These are phyloP conservation scores for Drosophila virilis DNA, from an alignment of 1,140 invertebrate species.

Conservation along the genomic window DNA sequence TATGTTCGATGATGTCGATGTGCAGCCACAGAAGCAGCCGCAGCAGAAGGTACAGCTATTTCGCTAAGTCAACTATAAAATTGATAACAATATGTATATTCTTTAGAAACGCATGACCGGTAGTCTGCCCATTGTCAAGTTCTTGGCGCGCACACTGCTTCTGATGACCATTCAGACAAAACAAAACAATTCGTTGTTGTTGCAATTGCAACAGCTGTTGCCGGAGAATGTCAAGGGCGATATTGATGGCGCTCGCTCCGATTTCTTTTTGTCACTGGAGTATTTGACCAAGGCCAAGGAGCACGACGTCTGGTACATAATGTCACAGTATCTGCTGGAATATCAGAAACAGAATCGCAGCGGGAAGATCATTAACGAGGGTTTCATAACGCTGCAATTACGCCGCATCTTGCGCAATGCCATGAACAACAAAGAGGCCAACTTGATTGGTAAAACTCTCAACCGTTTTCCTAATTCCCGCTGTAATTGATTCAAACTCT, in stretches of 20 bases:
- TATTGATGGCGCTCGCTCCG: conserved; percentile 58
- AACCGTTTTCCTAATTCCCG: not conserved
- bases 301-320: conserved; percentile 75
- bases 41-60: conserved; percentile 50
- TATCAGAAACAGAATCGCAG: conserved; percentile 63
- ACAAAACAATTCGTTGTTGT: conserved; percentile 56
- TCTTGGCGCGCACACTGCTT: conserved; percentile 65
- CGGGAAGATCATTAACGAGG: conserved; percentile 68
- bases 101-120: conserved; percentile 52
- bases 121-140: conserved; percentile 65
- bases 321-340: conserved; percentile 70
- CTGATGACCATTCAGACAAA: conserved; percentile 61
- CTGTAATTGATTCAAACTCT: not conserved
- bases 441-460: conserved; percentile 58
- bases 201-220: conserved; percentile 49
- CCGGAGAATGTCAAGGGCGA: conserved; percentile 48
- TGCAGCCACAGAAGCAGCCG: conserved; percentile 52
- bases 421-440: conserved; percentile 65
- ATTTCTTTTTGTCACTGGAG: conserved; percentile 77
- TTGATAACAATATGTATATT: not conserved
- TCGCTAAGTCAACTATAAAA: not conserved
- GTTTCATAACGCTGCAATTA: conserved; percentile 72
- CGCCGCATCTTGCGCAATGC: conserved; percentile 68
- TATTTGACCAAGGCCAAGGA: conserved; percentile 74
- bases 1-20: conserved; percentile 75